A percentile compares a stretch with the other conserved stretches of the same genome.
Evolutionary conservation across 1,140 invertebrate species (phyloP).

Genomic region (Papilio helenus): DNA sequence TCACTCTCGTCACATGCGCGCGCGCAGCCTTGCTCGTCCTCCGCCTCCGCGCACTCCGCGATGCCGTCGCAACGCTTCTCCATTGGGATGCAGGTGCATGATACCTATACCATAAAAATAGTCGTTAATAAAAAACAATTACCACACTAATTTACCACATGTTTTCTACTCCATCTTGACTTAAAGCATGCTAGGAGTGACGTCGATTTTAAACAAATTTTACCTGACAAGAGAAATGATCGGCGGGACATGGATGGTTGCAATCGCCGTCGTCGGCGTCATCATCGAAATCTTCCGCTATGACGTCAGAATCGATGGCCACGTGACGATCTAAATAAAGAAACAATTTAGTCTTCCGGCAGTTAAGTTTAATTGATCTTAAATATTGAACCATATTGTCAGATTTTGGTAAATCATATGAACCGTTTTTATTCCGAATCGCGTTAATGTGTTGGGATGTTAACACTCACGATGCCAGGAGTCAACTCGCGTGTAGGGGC

Average conservation of each 20-base stretch:
- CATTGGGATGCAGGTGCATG: constrained; percentile 85
- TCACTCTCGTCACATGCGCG: constrained; percentile 84
- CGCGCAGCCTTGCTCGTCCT: constrained; percentile 88
- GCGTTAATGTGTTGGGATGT: background rate
- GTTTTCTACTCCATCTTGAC: background rate
- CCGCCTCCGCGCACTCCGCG: constrained; percentile 85
- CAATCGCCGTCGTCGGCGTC: constrained; percentile 61
- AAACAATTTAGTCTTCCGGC: background rate
- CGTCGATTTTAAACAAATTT: background rate
- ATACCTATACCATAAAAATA: constrained; percentile 57
- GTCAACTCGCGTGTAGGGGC: constrained; percentile 65
- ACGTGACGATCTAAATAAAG: constrained; percentile 49
- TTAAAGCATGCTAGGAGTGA: too few species aligned
- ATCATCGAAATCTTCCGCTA: constrained; percentile 57
- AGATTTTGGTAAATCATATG: background rate
- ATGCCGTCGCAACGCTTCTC: constrained; percentile 85
- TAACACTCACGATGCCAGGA: constrained; percentile 69
- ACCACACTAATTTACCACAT: too few species aligned
- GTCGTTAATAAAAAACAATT: too few species aligned
- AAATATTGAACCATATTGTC: background rate
- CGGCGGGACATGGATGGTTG: constrained; percentile 61
- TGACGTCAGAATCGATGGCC: constrained; percentile 48
- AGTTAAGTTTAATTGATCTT: background rate
- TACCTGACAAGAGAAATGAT: constrained; percentile 74
- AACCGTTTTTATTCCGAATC: too few species aligned